Evolutionary conservation across 2,888 invertebrate species (phyloP), one percentile per base, ranked within the genome.

Genomic region (Papilio demoleus): DNA sequence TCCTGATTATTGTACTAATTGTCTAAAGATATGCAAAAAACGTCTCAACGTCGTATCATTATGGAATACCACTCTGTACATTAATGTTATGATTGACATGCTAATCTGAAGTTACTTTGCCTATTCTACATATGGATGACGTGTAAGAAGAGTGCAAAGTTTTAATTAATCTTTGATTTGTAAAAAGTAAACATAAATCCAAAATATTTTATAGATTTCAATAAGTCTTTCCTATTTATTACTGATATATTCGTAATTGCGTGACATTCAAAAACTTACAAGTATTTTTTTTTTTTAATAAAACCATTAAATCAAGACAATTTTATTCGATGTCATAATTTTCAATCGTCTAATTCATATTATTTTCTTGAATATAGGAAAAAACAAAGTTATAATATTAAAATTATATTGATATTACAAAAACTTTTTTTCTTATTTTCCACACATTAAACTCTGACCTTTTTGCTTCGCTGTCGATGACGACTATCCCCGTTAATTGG

Each of bases 361-460:
- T 38, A 38, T 38, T 38, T 38, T 17, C 45, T 17, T 45, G n/a
- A 45, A 5, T 5, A 8, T 6, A 45, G n/a, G 24, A 50, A 50
- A 24, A 1, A 4, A 12, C 8, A 24, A 22, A 47, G 47, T 24
- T 12, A 4, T 24, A 11, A 24, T 50, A n/a, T 14, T 50, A 5
- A 24, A 53, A n/a, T n/a, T 27, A 27, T 53, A 6, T 27, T 14
- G n/a, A 27, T 53, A 53, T 27, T 4, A 45, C 9, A 14, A 22
- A 50, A 53, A 53, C 27, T 31, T n/a, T 31, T 17, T 56, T 31
- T 31, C 31, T 56, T 56, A 56, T 31, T 24, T 24, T 14, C 4
- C 19, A n/a, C 27, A 53, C n/a, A 63, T 65, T 60, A 65, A 68
- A 42, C 68, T 68, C 31, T 68, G 65, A 68, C 68, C 68, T 68